Evolutionary conservation across 2,888 invertebrate genomes (phyloP).

Genomic region (Alentia gelatinosa): DNA sequence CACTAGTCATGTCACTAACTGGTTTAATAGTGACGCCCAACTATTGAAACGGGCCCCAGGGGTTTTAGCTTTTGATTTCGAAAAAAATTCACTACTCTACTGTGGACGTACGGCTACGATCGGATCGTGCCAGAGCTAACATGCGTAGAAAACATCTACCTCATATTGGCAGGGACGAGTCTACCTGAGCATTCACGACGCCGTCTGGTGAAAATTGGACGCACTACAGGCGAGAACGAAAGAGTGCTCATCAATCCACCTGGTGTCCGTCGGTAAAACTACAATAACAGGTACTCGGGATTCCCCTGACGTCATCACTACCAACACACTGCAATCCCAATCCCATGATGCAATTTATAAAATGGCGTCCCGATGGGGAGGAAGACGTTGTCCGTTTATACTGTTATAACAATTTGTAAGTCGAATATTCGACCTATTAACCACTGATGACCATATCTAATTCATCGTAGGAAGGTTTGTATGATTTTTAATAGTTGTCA

Average conservation of each 20-base stretch:
- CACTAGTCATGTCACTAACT: no score
- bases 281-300: not conserved
- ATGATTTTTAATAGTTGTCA: not conserved
- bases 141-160: not conserved
- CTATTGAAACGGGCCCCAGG: no score
- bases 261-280: no score
- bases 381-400: not conserved
- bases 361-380: conserved; percentile 56
- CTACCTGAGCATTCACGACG: not conserved
- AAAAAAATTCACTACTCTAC: no score
- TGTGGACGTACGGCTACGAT: no score
- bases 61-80: no score
- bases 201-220: not conserved
- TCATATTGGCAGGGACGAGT: not conserved
- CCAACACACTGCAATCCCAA: not conserved
- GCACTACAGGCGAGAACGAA: not conserved
- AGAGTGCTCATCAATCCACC: no score
- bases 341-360: conserved; percentile 19
- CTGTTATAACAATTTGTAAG: not conserved
- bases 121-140: no score
- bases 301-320: not conserved
- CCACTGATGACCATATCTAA: not conserved
- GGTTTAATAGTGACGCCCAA: no score
- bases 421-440: not conserved
- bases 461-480: not conserved